These are phyloP conservation scores for Drosophila melanica DNA, from an alignment of 1,140 invertebrate genomes.

Conservation along the genomic window DNA sequence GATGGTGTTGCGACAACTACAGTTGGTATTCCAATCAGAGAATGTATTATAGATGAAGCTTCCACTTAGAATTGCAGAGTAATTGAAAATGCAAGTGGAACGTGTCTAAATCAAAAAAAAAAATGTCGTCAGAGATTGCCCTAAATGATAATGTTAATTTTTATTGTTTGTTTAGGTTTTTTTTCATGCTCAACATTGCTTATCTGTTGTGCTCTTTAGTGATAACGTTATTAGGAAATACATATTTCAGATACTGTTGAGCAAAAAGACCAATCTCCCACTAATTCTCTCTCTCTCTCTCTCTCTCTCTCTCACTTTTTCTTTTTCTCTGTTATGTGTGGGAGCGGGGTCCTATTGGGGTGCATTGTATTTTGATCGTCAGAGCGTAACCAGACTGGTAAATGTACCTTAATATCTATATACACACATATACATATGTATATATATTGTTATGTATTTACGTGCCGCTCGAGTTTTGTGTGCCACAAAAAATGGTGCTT, in stretches of 20 bases:
- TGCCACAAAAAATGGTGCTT: slow-evolving; percentile 15
- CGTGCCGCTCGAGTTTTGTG: slow-evolving; percentile 1
- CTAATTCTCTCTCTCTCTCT: not conserved
- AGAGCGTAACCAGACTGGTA: slow-evolving; percentile 77
- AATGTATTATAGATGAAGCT: not conserved
- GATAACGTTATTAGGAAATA: slow-evolving; percentile 44
- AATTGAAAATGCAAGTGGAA: slow-evolving; percentile 4
- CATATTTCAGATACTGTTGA: slow-evolving; percentile 24
- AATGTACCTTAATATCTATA: slow-evolving; percentile 17
- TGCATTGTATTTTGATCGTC: slow-evolving; percentile 65
- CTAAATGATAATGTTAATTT: slow-evolving; percentile 21
- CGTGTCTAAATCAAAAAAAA: slow-evolving; percentile 15
- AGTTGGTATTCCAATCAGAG: not conserved
- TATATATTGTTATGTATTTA: slow-evolving; percentile 2
- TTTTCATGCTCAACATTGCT: slow-evolving; percentile 23
- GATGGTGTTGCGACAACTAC: not conserved
- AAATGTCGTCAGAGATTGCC: slow-evolving; percentile 1
- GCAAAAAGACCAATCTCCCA: not conserved
- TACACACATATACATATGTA: not conserved
- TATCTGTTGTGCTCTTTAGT: slow-evolving; percentile 32
- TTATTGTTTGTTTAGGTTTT: slow-evolving; percentile 35
- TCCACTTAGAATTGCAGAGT: not conserved
- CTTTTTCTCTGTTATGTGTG: slow-evolving; percentile 11
- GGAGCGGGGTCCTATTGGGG: slow-evolving; percentile 29
- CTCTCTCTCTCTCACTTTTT: no score